Conservation (phyloP, 1,140 invertebrate genomes). For the Cydia splendana region DNA sequence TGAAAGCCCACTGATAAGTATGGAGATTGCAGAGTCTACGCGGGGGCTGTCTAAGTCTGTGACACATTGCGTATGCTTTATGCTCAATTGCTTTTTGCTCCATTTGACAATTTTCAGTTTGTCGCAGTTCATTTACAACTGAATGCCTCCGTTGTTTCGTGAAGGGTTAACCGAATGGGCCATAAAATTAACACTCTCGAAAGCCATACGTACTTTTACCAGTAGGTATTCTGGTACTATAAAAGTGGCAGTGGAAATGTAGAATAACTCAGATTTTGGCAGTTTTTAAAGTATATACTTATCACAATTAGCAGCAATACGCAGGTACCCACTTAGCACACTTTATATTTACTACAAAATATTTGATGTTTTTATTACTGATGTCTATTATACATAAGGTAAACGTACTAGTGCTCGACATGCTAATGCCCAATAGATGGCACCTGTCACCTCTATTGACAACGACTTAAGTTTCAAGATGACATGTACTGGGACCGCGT, state of each 20-base stretch:
- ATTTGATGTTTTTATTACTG: too few species aligned
- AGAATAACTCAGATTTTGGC: too few species aligned
- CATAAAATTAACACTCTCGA: slow-evolving; percentile 8
- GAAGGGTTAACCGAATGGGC: slow-evolving; percentile 10
- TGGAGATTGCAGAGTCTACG: neutral
- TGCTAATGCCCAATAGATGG: too few species aligned
- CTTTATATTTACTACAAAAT: too few species aligned
- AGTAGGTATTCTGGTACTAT: neutral
- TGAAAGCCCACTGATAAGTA: neutral
- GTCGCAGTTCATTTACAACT: slow-evolving; percentile 28
- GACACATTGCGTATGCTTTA: slow-evolving; percentile 49
- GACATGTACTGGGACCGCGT: too few species aligned
- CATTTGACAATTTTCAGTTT: slow-evolving; percentile 41
- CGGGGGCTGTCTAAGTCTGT: slow-evolving; percentile 41
- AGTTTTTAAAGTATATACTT: too few species aligned
- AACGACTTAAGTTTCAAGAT: too few species aligned
- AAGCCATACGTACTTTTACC: neutral
- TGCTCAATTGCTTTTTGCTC: slow-evolving; percentile 38
- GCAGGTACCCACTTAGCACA: too few species aligned
- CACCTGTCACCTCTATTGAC: too few species aligned
- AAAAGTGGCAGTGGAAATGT: neutral
- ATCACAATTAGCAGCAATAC: too few species aligned
- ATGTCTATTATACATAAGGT: too few species aligned
- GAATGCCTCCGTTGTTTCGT: neutral
- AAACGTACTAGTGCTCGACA: too few species aligned